Base-by-base conservation (phyloP, 92 coral and sea anemone genomes). In the Metridium senile region DNA sequence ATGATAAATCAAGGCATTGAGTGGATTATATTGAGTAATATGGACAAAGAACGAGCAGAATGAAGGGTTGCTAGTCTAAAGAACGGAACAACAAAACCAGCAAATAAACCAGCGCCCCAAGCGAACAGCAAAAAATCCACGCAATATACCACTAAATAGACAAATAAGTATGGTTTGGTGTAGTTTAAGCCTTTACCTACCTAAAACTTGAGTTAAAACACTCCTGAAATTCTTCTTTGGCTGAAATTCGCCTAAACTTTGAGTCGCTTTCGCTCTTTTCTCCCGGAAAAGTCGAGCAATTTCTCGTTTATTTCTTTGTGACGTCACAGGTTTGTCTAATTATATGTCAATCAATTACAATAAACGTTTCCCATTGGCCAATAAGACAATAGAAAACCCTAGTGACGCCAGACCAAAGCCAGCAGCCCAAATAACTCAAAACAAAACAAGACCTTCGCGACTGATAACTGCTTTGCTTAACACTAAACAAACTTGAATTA, bases 241-340 rank as follows among this genome's bases (percentile, higher is more conserved):
- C 45, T 67, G 54, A 66, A 47, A 66, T 65, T 68, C 84, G 76
- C 49, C 76, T 66, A 79, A 77, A 79, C 77, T 57, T 56, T 68
- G 53, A 26, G 26, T 77, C 26, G 53, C 76, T 79, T 79, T 70
- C 71, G 58, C 33, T 68, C 75, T 66, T 69, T 62, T 79, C 89
- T 79, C 84, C 93, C 93, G 97, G 97, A 91, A 91, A 91, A 63
- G 82, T 88, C 87, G 81, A 90, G 93, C 90, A 90, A 89, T 79
- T 84, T 77, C 91, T 80, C 85, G 88, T 84, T 89, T 85, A 74
- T 85, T 83, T 88, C 90, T 78, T 87, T 91, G 97, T 91, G 97
- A 91, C 97, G 97, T 91, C 97, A 89, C 85, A 33, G 58, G 59
- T 82, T 72, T 64, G 64, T 78, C 85, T 79, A 85, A 85, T 81